Evolutionary conservation across 2,888 invertebrate genomes (phyloP), one percentile per base, ranked within the genome.

Genomic region (Andrena camellia): DNA sequence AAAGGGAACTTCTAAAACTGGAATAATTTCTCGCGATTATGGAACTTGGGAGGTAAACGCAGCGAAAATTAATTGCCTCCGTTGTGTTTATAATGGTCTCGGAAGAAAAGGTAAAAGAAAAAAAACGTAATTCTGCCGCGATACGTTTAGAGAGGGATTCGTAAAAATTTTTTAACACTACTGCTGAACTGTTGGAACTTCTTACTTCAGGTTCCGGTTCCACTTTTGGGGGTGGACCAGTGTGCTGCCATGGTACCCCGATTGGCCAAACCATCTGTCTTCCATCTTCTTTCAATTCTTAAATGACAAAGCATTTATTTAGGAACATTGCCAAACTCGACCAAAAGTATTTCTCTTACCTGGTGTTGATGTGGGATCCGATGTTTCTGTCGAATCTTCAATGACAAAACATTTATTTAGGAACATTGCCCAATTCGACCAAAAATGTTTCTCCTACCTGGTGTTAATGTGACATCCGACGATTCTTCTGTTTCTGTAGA

Each of bases 181-280:
- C 42, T 42, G 42, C 13, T 42, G 1, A 42, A 42, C 3, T 3
- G 13, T 42, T 48, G 8, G 6, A 80, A 64, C 31, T 71, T 66
- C 85, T 88, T 86, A 88, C 91, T 78, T 86, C 75, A 60, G 86
- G 77, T 17, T 68, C 63, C 52, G 60, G 42, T 17, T 69, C 59
- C 48, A 64, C 64, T 35, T 52, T 59, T n/a, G 79, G 68, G 23
- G 63, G n/a, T 7, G 35, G 2, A 17, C 31, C 83, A 50, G 50
- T 31, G 5, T 87, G 88, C 62, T 81, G 50, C 90, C 91, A 91
- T 0, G 88, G 88, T 29, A 72, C 71, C 77, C 90, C 91, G 33
- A 91, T 78, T 31, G 91, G 90, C 90, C 92, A 89, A 29, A 20
- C 17, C 67, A 33, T 35, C 0, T 8, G 1, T 1, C n/a, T 4